These are phyloP conservation scores for Muscicapa comitata DNA, from an alignment of 2,797 vertebrate species.

Conservation along the genomic window DNA sequence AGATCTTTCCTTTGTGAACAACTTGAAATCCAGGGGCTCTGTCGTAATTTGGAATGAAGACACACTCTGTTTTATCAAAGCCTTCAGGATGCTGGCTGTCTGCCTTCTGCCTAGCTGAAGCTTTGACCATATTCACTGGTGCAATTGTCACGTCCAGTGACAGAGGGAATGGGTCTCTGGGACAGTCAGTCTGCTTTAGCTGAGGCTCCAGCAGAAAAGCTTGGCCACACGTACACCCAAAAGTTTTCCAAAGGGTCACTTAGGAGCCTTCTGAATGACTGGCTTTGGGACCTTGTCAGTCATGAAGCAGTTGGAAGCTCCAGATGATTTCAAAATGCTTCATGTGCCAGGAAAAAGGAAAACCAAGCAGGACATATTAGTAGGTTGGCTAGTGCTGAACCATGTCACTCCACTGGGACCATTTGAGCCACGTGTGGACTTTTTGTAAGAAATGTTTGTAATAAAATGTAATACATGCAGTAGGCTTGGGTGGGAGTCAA, in stretches of 20 bases:
- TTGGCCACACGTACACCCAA: fast-evolving
- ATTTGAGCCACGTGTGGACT: not conserved
- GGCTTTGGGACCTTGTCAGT: not conserved
- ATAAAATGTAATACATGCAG: not conserved
- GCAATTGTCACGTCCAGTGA: not conserved
- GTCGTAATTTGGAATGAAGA: slow-evolving; percentile 37
- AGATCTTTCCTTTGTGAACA: slow-evolving; percentile 22
- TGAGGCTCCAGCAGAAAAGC: not conserved
- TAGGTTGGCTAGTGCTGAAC: not conserved
- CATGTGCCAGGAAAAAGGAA: not conserved
- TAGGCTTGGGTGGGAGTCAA: slow-evolving; percentile 8
- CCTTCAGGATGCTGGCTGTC: not conserved
- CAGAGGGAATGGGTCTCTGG: not conserved
- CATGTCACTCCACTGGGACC: not conserved
- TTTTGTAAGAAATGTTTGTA: slow-evolving; percentile 5
- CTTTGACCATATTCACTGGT: not conserved
- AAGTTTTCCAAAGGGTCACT: not conserved
- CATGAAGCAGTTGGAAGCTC: not conserved
- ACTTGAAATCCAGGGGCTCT: slow-evolving; percentile 16
- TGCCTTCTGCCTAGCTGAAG: not conserved
- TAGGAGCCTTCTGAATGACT: not conserved
- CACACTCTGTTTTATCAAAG: not conserved
- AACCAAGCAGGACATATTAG: not conserved
- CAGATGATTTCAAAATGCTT: slow-evolving; percentile 14
- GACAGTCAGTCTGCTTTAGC: not conserved